Evolutionary conservation across 2,113 vertebrate genomes (phyloP).

Genomic region (Aptenodytes forsteri): DNA sequence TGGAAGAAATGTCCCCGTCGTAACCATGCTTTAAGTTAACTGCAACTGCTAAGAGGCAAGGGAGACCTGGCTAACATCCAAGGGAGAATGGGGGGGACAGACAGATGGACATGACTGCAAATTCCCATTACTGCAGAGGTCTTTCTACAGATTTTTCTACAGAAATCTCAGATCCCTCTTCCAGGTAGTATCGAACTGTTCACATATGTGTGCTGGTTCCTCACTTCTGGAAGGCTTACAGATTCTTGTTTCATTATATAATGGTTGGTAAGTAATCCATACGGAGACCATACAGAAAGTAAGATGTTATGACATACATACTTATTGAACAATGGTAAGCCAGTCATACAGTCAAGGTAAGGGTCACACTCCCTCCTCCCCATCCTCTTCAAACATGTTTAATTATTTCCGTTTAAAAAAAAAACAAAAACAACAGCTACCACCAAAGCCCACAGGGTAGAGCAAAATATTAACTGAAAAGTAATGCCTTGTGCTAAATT

Average conservation of each 20-base stretch:
- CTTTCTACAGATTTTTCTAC: neutral
- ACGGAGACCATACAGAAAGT: neutral
- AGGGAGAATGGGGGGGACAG: neutral
- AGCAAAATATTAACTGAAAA: neutral
- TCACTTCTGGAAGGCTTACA: neutral
- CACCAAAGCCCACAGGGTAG: neutral
- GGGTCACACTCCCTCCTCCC: neutral
- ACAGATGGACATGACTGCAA: rapidly evolving
- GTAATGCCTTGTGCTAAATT: neutral
- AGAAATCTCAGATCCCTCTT: neutral
- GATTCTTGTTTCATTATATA: neutral
- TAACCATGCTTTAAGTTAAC: neutral
- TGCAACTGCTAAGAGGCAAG: neutral
- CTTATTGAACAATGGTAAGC: neutral
- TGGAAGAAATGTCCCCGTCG: neutral
- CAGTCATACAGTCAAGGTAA: neutral
- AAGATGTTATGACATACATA: neutral
- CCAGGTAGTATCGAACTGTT: neutral
- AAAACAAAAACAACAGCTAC: neutral
- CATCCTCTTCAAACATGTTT: neutral
- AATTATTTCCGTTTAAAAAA: neutral
- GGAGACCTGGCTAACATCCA: neutral
- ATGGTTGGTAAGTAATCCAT: neutral
- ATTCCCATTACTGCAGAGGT: neutral
- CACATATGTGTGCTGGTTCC: neutral